Evolutionary conservation across 2,888 invertebrate genomes (phyloP), one percentile per base, ranked within the genome.

Genomic region (Gonocerus acuteangulatus): DNA sequence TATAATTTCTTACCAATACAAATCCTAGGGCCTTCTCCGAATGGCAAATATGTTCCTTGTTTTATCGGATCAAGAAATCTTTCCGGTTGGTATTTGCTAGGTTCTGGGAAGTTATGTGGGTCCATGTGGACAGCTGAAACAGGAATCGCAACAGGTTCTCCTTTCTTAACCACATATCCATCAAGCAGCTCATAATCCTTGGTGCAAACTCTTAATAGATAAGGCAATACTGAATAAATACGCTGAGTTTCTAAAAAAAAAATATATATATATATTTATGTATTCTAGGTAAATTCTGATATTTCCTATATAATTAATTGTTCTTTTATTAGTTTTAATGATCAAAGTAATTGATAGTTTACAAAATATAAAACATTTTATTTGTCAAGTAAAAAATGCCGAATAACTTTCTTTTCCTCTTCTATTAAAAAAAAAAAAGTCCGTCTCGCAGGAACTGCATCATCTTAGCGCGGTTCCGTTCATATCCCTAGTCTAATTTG

Each of bases 81-180:
- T 45, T 64, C 64, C 15, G 64, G 64, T 3, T 39, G 48, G 49
- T 61, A 64, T 7, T 11, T 15, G 23, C 60, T 51, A 7, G 64
- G 62, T 7, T 64, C 54, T 7, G 62, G 54, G 27, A 60, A 64
- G 36, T 60, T 15, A 7, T 51, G 44, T n/a, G 62, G 62, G 45
- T 64, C 62, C 60, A 62, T 62, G 51, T 64, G 64, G 7, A 64
- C 22, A 32, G 60, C 60, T 39, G 47, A 54, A 2, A 62, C 51
- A 2, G 64, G 64, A 23, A 64, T 54, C 3, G 39, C 45, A 16
- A 64, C 57, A n/a, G 52, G 56, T 11, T 47, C 58, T 18, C 64
- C 64, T 34, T 51, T 54, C 16, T 62, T 36, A 3, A 64, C 23
- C 1, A 19, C 39, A n/a, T 36, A 34, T 2, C 60, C 60, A 45